Evolutionary conservation across 2,113 vertebrate genomes (phyloP).

Genomic region (Sinosuthora webbiana): DNA sequence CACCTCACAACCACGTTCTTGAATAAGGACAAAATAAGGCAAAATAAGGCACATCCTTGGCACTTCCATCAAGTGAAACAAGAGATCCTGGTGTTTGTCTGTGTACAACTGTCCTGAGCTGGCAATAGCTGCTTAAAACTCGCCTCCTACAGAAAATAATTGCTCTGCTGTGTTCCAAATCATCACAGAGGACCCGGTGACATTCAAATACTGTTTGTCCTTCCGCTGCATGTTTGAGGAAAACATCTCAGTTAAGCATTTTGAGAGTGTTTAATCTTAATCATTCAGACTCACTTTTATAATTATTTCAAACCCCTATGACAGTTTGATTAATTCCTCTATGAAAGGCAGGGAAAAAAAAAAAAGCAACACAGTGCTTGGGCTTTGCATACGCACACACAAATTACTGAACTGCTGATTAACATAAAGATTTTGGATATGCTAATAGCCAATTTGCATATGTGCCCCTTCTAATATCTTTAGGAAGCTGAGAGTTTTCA

Average conservation of each 20-base stretch:
- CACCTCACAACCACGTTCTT: background rate
- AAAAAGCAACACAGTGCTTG: background rate
- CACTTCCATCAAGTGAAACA: background rate
- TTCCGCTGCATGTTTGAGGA: background rate
- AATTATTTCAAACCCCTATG: background rate
- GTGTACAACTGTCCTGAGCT: background rate
- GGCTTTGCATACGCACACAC: background rate
- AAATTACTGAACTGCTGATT: background rate
- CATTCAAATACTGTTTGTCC: background rate
- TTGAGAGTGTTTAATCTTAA: constrained; percentile 8
- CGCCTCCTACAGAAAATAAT: background rate
- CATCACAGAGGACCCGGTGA: background rate
- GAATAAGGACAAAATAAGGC: no score
- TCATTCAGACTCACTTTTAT: background rate
- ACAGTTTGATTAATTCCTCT: constrained; percentile 24
- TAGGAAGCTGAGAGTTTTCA: background rate
- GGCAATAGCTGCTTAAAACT: background rate
- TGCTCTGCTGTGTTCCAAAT: background rate
- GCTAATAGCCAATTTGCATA: background rate
- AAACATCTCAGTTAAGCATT: background rate
- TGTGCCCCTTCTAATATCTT: background rate
- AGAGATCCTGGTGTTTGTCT: background rate
- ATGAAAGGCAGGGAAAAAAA: background rate
- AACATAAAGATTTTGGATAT: background rate
- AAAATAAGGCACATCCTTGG: background rate